Evolutionary conservation across 2,888 invertebrate species (phyloP).

Genomic region (Folsomia candida): DNA sequence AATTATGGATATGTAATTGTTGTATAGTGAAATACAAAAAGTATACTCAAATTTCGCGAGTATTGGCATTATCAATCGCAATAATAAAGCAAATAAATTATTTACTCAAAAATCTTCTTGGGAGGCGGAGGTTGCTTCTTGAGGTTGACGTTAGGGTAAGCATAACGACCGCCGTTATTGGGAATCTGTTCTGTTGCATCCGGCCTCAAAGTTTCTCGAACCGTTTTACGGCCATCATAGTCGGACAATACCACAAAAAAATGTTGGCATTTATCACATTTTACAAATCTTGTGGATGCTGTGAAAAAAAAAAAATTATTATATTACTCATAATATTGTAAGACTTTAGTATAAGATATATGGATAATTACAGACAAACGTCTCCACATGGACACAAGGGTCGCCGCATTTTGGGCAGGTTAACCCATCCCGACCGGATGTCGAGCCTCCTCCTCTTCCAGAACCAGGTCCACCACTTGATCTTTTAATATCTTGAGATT

Average conservation of each 20-base stretch:
- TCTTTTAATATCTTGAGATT: slow-evolving; percentile 30
- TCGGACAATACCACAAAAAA: slow-evolving; percentile 95
- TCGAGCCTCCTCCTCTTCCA: slow-evolving; percentile 44
- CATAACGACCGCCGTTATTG: slow-evolving; percentile 21
- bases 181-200: slow-evolving; percentile 38
- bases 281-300: slow-evolving; percentile 90
- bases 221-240: slow-evolving; percentile 80
- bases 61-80: too few relatives aligned
- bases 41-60: too few relatives aligned
- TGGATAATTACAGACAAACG: slow-evolving; percentile 87
- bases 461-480: slow-evolving; percentile 23
- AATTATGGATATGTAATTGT: too few relatives aligned
- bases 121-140: slow-evolving; percentile 50
- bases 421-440: slow-evolving; percentile 61
- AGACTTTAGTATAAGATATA: neutral
- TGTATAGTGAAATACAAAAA: too few relatives aligned
- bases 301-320: slow-evolving; percentile 40
- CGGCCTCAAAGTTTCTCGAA: slow-evolving; percentile 56
- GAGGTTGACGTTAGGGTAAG: slow-evolving; percentile 22
- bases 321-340: neutral
- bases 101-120: slow-evolving; percentile 77
- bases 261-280: slow-evolving; percentile 96
- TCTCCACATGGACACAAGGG: slow-evolving; percentile 95
- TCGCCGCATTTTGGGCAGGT: slow-evolving; percentile 96
- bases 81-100: too few relatives aligned